Percentiles rank a stretch among this genome's conserved stretches.
Evolutionary conservation across 2,888 invertebrate genomes (phyloP).

Genomic region (Meteorus cinctellus): DNA sequence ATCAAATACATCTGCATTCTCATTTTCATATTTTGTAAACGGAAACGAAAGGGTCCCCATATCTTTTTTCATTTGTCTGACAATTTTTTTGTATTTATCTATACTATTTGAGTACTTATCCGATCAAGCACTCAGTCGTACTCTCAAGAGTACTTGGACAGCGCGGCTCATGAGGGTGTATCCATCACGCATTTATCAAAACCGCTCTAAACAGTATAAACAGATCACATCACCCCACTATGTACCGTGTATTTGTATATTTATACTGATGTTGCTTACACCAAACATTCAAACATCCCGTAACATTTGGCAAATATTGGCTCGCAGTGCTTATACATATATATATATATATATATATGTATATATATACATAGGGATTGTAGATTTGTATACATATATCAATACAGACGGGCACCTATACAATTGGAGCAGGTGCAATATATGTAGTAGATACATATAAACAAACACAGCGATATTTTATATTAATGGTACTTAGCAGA

Average conservation of each 20-base stretch:
- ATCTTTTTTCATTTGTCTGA: constrained; percentile 1
- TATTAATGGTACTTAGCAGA: constrained; percentile 48
- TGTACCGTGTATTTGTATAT: not conserved
- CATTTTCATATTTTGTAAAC: not conserved
- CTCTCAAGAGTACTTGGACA: constrained; percentile 45
- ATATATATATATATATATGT: not conserved
- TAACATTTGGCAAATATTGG: not conserved
- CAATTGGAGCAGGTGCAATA: not conserved
- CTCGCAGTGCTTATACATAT: not conserved
- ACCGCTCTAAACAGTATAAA: not conserved
- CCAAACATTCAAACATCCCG: not conserved
- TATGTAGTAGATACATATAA: constrained; percentile 18
- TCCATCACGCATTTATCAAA: constrained; percentile 29
- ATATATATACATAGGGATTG: too few species aligned
- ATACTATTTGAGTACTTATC: constrained; percentile 66
- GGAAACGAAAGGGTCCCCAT: not conserved
- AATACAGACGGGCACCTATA: not conserved
- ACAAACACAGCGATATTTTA: constrained; percentile 7
- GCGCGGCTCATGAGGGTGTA: constrained; percentile 24
- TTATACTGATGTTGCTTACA: not conserved
- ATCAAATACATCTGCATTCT: too few species aligned
- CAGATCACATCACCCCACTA: not conserved
- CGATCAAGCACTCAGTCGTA: constrained; percentile 67
- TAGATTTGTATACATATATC: too few species aligned
- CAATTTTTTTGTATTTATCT: constrained; percentile 58